Conservation (phyloP, 2,113 vertebrate genomes). For the Prionailurus viverrinus region DNA sequence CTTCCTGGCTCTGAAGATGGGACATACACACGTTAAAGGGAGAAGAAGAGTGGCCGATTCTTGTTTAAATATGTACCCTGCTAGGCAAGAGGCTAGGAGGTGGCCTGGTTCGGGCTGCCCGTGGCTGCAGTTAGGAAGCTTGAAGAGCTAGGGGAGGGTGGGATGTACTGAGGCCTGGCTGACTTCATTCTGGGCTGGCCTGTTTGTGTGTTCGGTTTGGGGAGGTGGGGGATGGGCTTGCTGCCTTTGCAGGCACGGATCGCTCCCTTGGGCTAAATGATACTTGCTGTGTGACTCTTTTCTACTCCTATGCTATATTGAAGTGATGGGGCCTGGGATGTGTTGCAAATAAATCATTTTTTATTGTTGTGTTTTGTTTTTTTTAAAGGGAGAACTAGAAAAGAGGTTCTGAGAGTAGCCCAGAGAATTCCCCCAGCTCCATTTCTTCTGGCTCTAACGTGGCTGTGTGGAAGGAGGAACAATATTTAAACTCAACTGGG, state of each 20-base stretch:
- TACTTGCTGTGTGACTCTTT: not conserved
- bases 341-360: slow-evolving; percentile 24
- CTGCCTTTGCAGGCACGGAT: not conserved
- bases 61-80: not conserved
- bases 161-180: not conserved
- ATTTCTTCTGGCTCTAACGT: not conserved
- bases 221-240: not conserved
- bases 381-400: not conserved
- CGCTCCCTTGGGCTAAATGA: not conserved
- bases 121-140: not conserved
- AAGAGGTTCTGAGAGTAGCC: not conserved
- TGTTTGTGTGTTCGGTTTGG: not conserved
- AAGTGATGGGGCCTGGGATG: not conserved
- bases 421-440: not conserved
- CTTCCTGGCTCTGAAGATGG: slow-evolving; percentile 1
- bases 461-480: not conserved
- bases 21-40: not conserved
- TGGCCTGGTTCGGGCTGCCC: not conserved
- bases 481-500: not conserved
- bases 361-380: not conserved
- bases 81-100: not conserved
- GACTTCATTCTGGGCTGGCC: not conserved
- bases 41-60: not conserved
- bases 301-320: slow-evolving; percentile 11
- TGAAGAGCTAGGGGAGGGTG: not conserved